Evolutionary conservation across 2,888 invertebrate genomes (phyloP), one percentile per base, ranked within the genome.

Genomic region (Apoderus coryli): DNA sequence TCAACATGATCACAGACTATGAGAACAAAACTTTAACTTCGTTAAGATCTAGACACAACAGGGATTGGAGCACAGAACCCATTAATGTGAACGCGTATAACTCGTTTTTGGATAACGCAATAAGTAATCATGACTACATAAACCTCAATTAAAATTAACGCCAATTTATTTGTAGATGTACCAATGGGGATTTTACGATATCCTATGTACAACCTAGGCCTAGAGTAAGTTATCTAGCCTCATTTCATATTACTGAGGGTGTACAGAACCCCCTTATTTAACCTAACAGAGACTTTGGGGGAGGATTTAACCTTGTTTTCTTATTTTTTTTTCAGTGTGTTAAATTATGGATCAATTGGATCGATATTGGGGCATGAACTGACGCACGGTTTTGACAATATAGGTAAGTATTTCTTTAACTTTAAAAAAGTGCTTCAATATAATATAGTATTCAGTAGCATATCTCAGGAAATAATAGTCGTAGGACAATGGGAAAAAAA

Each of bases 291-390:
- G n/a, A n/a, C n/a, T n/a, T n/a, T n/a, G n/a, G n/a, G n/a, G n/a
- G n/a, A n/a, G n/a, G n/a, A n/a, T n/a, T n/a, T n/a, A n/a, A n/a
- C n/a, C n/a, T n/a, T n/a, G n/a, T n/a, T n/a, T n/a, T n/a, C n/a
- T n/a, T n/a, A n/a, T n/a, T 16, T 29, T 32, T 43, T 33, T 58
- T 61, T 4, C 52, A 85, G 84, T 52, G 76, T 79, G 2, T 59
- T 85, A 16, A 80, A 85, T 58, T 85, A 84, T 49, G 85, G 84
- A 4, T 76, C 82, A 0, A 68, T 85, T 41, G 84, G 84, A 2
- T 67, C 76, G 1, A 69, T 84, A 33, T 59, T 85, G 26, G 84
- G 84, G 2, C 85, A 85, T 48, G 85, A 70, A 44, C 47, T 69
- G 36, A 69, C 67, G 0, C 70, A 70, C 40, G 69, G 67, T 3